A percentile compares a stretch with the other conserved stretches of the same genome.
These are phyloP conservation scores for Cryptosula pallasiana DNA, from an alignment of 2,888 invertebrate genomes.

Conservation along the genomic window DNA sequence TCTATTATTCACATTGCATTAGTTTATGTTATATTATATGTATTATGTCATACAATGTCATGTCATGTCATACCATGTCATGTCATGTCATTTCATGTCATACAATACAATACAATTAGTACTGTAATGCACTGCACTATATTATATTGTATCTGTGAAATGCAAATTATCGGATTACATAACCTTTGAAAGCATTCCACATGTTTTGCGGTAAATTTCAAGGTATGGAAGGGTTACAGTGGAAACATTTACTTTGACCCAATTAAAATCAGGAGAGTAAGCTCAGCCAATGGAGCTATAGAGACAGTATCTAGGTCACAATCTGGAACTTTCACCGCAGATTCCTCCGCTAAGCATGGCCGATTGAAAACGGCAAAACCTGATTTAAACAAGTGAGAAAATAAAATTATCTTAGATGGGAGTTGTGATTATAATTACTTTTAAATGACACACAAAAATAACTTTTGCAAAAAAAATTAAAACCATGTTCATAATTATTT, in stretches of 20 bases:
- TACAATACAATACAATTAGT: too few species aligned
- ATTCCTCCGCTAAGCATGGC: neutral
- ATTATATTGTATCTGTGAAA: neutral
- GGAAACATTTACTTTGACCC: conserved; percentile 52
- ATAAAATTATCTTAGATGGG: too few species aligned
- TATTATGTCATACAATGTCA: neutral
- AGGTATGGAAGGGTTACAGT: conserved; percentile 51
- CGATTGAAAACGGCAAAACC: neutral
- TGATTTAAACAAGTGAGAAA: neutral
- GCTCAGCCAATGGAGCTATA: conserved; percentile 4
- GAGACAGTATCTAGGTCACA: conserved; percentile 21
- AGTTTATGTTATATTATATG: neutral
- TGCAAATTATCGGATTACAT: too few species aligned
- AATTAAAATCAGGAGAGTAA: conserved; percentile 33
- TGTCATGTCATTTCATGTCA: too few species aligned
- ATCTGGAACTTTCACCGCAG: neutral
- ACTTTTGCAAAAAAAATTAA: too few species aligned
- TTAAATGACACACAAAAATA: too few species aligned
- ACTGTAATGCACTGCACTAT: neutral
- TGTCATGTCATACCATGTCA: too few species aligned
- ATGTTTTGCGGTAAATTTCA: too few species aligned
- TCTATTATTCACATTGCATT: neutral
- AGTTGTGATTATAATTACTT: too few species aligned
- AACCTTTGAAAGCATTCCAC: too few species aligned
- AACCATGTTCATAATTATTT: neutral